Evolutionary conservation across 2,888 invertebrate genomes (phyloP).

Genomic region (Allophyes oxyacanthae): DNA sequence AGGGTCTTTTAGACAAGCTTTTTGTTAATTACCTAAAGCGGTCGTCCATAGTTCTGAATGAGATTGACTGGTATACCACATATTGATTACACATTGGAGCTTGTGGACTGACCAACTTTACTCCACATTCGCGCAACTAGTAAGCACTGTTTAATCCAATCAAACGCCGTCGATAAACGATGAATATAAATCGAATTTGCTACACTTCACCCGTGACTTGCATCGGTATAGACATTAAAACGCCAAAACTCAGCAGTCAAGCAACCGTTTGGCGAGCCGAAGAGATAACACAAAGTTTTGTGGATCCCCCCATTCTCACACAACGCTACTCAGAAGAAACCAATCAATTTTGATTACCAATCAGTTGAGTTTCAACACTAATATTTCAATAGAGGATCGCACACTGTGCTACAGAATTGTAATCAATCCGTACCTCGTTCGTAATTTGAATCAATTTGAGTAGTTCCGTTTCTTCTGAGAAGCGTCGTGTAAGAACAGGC

Average conservation of each 20-base stretch:
- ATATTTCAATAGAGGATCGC: too few species aligned
- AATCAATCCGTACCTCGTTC: too few species aligned
- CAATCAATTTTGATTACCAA: too few species aligned
- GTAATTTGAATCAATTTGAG: too few species aligned
- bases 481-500: not conserved
- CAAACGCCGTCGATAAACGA: slow-evolving; percentile 24
- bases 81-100: slow-evolving; percentile 40
- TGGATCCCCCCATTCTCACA: slow-evolving; percentile 8
- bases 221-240: slow-evolving; percentile 3
- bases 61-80: slow-evolving; percentile 42
- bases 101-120: slow-evolving; percentile 39
- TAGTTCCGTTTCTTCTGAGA: too few species aligned
- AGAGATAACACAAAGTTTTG: slow-evolving; percentile 55
- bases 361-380: too few species aligned
- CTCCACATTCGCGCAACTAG: slow-evolving; percentile 34
- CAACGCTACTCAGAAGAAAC: too few species aligned
- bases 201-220: not conserved
- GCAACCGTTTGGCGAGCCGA: not conserved
- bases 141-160: slow-evolving; percentile 40
- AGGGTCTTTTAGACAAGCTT: too few species aligned
- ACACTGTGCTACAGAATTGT: too few species aligned
- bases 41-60: slow-evolving; percentile 1
- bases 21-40: too few species aligned
- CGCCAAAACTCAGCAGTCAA: not conserved
- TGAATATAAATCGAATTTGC: slow-evolving; percentile 1